phyloP scores from a whole-genome alignment of 2,888 invertebrate genomes.

The Hylaea fasciaria region DNA sequence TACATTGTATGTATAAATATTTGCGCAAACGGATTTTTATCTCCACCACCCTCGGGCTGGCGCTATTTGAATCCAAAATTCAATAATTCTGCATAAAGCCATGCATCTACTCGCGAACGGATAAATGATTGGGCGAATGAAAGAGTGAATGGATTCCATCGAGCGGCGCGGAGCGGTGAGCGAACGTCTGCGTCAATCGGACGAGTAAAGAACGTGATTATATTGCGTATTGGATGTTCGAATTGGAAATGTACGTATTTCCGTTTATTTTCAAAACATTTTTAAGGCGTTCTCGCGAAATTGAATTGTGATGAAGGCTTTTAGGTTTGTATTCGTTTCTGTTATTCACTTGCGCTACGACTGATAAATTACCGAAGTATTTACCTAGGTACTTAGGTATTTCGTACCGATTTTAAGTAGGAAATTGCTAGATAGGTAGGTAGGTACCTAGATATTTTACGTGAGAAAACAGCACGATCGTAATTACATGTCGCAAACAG shows the following conservation, averaged over 20 bases:
- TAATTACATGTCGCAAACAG: no score
- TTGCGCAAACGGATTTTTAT: constrained; percentile 66
- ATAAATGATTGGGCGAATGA: constrained; percentile 71
- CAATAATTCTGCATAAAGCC: constrained; percentile 75
- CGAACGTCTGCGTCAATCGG: constrained; percentile 56
- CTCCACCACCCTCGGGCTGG: constrained; percentile 48
- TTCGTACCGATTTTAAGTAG: no score
- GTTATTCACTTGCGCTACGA: constrained; percentile 23
- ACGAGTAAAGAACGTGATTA: constrained; percentile 62
- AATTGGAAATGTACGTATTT: constrained; percentile 55
- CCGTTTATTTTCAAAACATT: constrained; percentile 57
- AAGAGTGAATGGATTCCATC: constrained; percentile 65
- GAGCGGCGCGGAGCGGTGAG: constrained; percentile 37
- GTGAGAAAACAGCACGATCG: no score
- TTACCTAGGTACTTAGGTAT: no score
- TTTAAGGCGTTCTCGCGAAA: constrained; percentile 49
- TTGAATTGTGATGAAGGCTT: constrained; percentile 49
- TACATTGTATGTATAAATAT: constrained; percentile 49
- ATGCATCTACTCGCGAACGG: constrained; percentile 65
- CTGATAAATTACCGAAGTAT: no score
- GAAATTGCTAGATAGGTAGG: no score
- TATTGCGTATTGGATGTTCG: constrained; percentile 62
- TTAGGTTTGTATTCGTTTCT: constrained; percentile 47
- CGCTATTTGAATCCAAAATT: constrained; percentile 66
- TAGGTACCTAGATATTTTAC: no score